Percentiles rank a stretch among this genome's conserved stretches.
Evolutionary conservation across 2,797 vertebrate genomes (phyloP).

Genomic region (Hapalemur alaotrensis): DNA sequence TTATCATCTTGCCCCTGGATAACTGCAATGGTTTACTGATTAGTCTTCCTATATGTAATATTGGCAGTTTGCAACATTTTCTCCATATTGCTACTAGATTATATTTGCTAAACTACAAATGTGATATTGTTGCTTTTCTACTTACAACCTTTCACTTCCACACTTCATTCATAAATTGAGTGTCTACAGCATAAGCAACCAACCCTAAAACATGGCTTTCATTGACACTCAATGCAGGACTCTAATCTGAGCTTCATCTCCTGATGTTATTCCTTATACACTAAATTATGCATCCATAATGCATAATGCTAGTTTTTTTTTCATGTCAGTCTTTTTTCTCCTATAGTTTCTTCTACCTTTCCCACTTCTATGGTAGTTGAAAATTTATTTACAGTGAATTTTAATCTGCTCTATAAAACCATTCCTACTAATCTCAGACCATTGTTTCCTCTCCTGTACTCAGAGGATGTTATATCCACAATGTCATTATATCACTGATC

Average conservation of each 20-base stretch:
- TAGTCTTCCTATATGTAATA: not conserved
- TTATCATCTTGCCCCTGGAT: not conserved
- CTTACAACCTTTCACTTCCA: not conserved
- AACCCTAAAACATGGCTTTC: not conserved
- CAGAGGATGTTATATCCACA: not conserved
- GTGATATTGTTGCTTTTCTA: not conserved
- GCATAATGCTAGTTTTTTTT: not conserved
- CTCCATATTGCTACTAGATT: not conserved
- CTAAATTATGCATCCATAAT: not conserved
- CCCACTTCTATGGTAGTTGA: not conserved
- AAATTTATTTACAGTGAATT: not conserved
- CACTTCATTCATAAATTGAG: not conserved
- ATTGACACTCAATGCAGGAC: not conserved
- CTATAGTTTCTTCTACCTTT: not conserved
- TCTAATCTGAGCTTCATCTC: not conserved
- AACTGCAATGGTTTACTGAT: not conserved
- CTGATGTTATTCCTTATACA: not conserved
- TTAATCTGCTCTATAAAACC: not conserved
- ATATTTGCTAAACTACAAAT: conserved; percentile 17
- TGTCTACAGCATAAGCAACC: not conserved
- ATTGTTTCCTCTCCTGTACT: not conserved
- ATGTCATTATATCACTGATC: not conserved
- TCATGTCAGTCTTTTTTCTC: not conserved
- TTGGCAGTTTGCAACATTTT: not conserved
- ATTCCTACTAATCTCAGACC: not conserved